These are phyloP conservation scores for Sylvicapra grimmia DNA, from an alignment of 2,113 vertebrate species.

Conservation along the genomic window DNA sequence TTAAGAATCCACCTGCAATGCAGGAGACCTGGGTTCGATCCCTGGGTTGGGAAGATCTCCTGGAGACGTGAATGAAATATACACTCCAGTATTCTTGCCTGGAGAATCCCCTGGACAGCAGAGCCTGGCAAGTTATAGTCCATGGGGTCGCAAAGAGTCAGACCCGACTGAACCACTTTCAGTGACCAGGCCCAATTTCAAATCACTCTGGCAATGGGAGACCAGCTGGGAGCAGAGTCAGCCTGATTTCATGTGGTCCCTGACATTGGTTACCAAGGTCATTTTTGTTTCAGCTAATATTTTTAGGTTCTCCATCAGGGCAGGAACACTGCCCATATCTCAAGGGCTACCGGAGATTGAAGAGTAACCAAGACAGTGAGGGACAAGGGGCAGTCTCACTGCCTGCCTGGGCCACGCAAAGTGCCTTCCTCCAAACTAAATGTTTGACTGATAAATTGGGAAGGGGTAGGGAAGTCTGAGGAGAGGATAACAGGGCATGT, in stretches of 20 bases:
- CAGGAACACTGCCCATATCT: neutral
- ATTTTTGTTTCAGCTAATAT: neutral
- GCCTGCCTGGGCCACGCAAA: fast-evolving
- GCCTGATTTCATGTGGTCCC: neutral
- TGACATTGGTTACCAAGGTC: neutral
- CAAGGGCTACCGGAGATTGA: neutral
- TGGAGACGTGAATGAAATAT: neutral
- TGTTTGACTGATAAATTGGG: neutral
- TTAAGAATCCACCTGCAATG: neutral
- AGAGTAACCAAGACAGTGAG: neutral
- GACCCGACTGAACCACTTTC: neutral
- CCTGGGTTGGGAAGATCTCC: neutral
- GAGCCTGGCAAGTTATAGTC: neutral
- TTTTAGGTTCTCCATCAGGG: neutral
- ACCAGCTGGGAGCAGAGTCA: neutral
- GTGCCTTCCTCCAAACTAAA: neutral
- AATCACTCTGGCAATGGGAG: too few relatives aligned
- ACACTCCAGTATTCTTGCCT: neutral
- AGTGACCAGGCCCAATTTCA: neutral
- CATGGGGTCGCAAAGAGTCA: neutral
- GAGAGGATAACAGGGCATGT: neutral
- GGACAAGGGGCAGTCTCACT: neutral
- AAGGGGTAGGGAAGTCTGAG: neutral
- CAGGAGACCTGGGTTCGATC: neutral
- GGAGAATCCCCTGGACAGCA: neutral